These are phyloP conservation scores for Origma solitaria DNA, from an alignment of 2,113 vertebrate genomes.

Conservation along the genomic window DNA sequence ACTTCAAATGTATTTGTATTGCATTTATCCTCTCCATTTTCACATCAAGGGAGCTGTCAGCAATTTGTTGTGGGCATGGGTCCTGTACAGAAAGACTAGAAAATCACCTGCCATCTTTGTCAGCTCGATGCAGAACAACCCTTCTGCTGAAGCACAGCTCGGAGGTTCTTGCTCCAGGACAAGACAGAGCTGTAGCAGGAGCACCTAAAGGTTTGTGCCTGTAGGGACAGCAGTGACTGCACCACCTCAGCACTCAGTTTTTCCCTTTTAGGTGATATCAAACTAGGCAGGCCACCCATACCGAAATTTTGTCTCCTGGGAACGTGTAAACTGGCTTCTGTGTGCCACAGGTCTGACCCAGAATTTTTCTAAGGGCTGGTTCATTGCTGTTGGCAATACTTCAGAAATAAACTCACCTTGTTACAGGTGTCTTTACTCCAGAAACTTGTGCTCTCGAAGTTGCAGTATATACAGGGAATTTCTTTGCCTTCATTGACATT, in stretches of 20 bases:
- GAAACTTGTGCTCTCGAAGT: neutral
- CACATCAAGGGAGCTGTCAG: neutral
- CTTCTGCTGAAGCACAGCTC: neutral
- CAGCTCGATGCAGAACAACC: neutral
- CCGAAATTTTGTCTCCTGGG: neutral
- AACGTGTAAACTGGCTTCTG: neutral
- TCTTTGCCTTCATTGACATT: neutral
- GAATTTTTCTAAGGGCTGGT: neutral
- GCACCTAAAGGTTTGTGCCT: rapidly evolving
- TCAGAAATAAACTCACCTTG: neutral
- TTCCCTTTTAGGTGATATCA: neutral
- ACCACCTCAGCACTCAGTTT: neutral
- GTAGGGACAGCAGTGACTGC: neutral
- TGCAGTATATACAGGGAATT: neutral
- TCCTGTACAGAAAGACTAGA: neutral
- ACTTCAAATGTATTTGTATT: neutral
- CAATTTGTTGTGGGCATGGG: neutral
- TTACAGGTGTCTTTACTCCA: neutral
- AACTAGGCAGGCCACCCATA: rapidly evolving
- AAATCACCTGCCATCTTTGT: neutral
- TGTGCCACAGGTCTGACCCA: neutral
- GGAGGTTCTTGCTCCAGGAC: neutral
- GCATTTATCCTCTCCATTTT: neutral
- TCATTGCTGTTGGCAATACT: neutral
- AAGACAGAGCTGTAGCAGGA: neutral